Conservation (phyloP, 2,888 invertebrate genomes). For the Tridacna crocea region DNA sequence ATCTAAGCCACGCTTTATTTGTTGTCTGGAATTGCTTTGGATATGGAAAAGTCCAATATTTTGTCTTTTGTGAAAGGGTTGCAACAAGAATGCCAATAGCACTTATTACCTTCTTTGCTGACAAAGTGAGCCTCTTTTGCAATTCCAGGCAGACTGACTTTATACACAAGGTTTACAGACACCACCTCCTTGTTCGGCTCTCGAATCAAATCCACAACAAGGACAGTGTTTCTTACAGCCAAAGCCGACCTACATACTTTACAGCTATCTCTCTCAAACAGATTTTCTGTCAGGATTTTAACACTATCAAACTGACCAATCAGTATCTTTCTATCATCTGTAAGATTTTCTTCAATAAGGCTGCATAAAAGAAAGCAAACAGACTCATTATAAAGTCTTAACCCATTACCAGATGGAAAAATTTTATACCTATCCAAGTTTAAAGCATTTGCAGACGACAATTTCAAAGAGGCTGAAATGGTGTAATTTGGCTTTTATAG, state of each 20-base stretch:
- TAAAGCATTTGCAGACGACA: no score
- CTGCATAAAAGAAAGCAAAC: not conserved
- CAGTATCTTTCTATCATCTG: conserved; percentile 25
- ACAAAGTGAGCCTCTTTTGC: conserved; percentile 25
- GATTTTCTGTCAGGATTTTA: conserved; percentile 23
- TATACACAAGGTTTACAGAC: not conserved
- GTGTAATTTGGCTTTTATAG: no score
- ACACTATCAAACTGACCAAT: conserved; percentile 11
- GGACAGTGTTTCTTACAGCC: conserved; percentile 26
- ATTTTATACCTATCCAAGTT: no score
- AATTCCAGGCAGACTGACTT: conserved; percentile 16
- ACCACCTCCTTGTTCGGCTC: not conserved
- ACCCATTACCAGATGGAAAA: not conserved
- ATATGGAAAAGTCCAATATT: no score
- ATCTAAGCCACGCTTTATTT: no score
- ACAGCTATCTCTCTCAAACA: conserved; percentile 17
- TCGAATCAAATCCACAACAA: conserved; percentile 22
- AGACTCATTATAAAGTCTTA: not conserved
- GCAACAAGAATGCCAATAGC: no score
- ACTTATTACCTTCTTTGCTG: conserved; percentile 24
- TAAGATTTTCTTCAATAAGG: not conserved
- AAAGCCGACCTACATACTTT: conserved; percentile 21
- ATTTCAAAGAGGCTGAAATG: no score
- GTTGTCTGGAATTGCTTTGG: no score
- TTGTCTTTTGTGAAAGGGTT: no score